Conservation (phyloP, 2,797 vertebrate genomes). For the Semotilus atromaculatus region DNA sequence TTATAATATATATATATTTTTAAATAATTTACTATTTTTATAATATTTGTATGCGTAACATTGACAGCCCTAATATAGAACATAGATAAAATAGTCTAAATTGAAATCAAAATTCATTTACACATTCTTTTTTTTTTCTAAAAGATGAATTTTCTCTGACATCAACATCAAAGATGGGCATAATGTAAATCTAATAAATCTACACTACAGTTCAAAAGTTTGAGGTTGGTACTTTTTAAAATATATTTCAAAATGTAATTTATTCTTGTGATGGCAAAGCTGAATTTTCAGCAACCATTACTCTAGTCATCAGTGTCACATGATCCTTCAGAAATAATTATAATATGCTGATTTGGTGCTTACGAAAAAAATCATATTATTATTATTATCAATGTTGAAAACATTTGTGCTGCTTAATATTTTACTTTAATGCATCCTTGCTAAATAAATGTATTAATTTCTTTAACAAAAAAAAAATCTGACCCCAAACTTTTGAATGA, state of each 20-base stretch:
- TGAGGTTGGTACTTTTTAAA: not conserved
- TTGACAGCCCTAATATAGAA: not conserved
- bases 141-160: not conserved
- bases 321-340: not conserved
- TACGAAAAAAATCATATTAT: too few species aligned
- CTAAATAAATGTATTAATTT: not conserved
- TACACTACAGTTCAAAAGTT: not conserved
- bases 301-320: not conserved
- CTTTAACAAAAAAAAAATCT: not conserved
- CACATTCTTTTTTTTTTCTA: not conserved
- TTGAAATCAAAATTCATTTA: not conserved
- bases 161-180: not conserved
- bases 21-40: not conserved
- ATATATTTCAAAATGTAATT: not conserved
- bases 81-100: not conserved
- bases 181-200: not conserved
- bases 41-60: not conserved
- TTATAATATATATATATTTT: not conserved
- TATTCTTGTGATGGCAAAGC: not conserved
- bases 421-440: not conserved
- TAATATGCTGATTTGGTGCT: too few species aligned
- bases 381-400: too few species aligned
- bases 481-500: too few species aligned
- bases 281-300: not conserved
- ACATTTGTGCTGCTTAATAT: too few species aligned